Evolutionary conservation across 1,140 invertebrate species (phyloP).

Genomic region (Leptinotarsa lineolata): DNA sequence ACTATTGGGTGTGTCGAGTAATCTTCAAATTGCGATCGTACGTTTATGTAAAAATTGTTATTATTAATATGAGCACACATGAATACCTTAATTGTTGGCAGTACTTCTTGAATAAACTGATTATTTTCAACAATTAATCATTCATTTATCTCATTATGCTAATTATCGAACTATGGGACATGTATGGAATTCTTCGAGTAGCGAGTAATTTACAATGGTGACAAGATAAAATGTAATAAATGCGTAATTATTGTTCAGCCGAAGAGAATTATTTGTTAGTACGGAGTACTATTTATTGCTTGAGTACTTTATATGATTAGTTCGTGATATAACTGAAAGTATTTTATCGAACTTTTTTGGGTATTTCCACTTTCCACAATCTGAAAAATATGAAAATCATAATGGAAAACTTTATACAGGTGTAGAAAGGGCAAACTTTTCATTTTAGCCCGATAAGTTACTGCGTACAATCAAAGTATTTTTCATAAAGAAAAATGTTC

Average conservation of each 20-base stretch:
- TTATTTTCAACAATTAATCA: conserved; percentile 34
- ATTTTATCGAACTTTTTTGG: too few species aligned
- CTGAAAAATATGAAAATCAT: too few species aligned
- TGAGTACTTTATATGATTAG: background rate
- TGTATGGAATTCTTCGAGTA: conserved; percentile 19
- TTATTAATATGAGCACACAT: conserved; percentile 11
- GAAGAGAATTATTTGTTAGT: conserved; percentile 9
- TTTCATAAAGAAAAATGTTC: too few species aligned
- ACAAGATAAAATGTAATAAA: conserved; percentile 29
- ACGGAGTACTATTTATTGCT: background rate
- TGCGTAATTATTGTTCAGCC: conserved; percentile 29
- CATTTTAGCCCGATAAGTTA: too few species aligned
- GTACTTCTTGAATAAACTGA: conserved; percentile 30
- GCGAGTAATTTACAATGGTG: conserved; percentile 20
- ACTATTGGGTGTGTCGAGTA: background rate
- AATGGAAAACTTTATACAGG: too few species aligned
- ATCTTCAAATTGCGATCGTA: background rate
- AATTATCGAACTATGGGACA: conserved; percentile 32
- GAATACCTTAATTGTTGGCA: conserved; percentile 33
- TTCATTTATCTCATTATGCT: conserved; percentile 35
- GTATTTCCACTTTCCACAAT: too few species aligned
- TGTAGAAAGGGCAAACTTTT: too few species aligned
- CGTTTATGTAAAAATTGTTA: background rate
- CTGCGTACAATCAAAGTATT: too few species aligned
- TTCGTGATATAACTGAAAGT: too few species aligned